Percentiles rank a stretch among this genome's conserved stretches.
Evolutionary conservation across 2,888 invertebrate species (phyloP).

Genomic region (Hypercompe scribonia): DNA sequence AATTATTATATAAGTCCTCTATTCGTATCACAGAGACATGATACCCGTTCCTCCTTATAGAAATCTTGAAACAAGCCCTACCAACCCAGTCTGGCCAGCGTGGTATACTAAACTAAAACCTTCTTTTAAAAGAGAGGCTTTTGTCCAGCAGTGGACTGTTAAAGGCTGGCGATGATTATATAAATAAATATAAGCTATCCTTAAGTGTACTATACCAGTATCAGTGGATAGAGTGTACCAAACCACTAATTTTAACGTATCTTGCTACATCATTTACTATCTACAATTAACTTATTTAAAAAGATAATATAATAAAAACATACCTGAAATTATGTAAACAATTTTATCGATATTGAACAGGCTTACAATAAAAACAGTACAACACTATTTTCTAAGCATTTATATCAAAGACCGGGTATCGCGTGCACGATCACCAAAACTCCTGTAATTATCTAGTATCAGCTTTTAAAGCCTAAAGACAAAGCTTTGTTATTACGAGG

Average conservation of each 20-base stretch:
- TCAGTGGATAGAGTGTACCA: not conserved
- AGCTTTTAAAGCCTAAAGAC: conserved; percentile 24
- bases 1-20: no score
- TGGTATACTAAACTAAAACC: no score
- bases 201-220: not conserved
- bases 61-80: no score
- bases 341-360: not conserved
- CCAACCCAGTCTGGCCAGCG: no score
- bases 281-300: not conserved
- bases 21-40: no score
- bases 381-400: conserved; percentile 18
- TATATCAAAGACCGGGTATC: conserved; percentile 18
- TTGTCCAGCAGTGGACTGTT: no score
- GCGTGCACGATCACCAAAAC: conserved; percentile 20
- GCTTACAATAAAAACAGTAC: not conserved
- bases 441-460: conserved; percentile 21
- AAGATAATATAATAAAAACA: not conserved
- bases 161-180: no score
- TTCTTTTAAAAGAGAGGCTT: no score
- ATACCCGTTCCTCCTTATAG: no score
- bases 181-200: not conserved
- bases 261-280: not conserved
- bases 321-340: not conserved
- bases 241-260: not conserved
- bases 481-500: conserved; percentile 25